phyloP scores from a whole-genome alignment of 2,888 invertebrate genomes.

The Malthinus flaveolus region DNA sequence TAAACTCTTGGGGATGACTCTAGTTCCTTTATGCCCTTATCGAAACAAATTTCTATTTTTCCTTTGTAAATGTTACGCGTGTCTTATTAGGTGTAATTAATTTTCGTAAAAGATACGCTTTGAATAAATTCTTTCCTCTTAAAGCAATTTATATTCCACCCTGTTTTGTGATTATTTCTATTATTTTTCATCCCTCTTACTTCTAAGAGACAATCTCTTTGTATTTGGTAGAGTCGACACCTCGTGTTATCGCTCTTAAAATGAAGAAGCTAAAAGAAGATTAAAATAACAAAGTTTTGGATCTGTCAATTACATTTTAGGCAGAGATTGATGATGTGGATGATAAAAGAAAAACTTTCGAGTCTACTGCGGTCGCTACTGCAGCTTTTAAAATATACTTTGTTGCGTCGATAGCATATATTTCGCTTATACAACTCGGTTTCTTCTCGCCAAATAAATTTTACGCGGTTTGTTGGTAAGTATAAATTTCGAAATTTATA shows the following conservation, averaged over 20 bases:
- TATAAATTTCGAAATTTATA: conserved; percentile 29
- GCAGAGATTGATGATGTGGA: conserved; percentile 33
- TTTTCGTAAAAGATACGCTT: conserved; percentile 14
- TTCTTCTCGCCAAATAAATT: conserved; percentile 29
- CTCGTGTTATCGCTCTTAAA: conserved; percentile 25
- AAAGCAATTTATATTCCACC: conserved; percentile 11
- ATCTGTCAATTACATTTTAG: conserved; percentile 32
- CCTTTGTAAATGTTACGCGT: conserved; percentile 31
- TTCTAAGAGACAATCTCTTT: conserved; percentile 25
- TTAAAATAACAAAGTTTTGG: conserved; percentile 33
- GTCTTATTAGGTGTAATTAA: conserved; percentile 34
- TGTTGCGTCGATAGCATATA: conserved; percentile 25
- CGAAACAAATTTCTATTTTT: conserved; percentile 14
- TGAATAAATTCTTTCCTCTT: conserved; percentile 25
- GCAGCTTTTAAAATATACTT: conserved; percentile 23
- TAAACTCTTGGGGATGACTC: conserved; percentile 6
- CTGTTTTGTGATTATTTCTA: conserved; percentile 28
- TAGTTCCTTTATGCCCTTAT: conserved; percentile 10
- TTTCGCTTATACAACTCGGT: conserved; percentile 24
- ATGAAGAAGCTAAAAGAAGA: conserved; percentile 27
- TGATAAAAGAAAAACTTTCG: conserved; percentile 15
- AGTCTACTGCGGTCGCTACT: conserved; percentile 25
- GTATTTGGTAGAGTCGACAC: conserved; percentile 25
- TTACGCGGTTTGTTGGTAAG: conserved; percentile 28
- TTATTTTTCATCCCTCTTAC: conserved; percentile 24